phyloP scores from a whole-genome alignment of 2,113 vertebrate genomes.

The Austrofundulus limnaeus region DNA sequence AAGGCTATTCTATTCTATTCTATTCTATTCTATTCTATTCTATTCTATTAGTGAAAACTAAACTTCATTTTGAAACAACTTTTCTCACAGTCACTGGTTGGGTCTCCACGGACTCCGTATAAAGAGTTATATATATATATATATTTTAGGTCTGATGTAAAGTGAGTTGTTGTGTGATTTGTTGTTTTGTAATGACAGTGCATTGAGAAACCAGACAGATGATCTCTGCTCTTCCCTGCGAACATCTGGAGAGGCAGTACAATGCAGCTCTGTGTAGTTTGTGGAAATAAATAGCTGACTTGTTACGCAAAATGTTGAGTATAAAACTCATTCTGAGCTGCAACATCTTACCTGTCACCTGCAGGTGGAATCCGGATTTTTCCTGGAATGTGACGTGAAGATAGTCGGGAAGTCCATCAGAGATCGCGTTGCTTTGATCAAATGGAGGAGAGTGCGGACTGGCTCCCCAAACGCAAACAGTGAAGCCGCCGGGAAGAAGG shows the following conservation, averaged over 20 bases:
- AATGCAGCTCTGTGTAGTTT: background rate
- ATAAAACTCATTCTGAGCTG: conserved; percentile 3
- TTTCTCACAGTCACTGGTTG: too few species aligned
- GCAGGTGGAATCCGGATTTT: conserved; percentile 97
- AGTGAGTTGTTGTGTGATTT: too few species aligned
- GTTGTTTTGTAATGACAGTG: background rate
- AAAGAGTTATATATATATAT: too few species aligned
- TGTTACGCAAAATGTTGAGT: background rate
- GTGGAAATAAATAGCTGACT: background rate
- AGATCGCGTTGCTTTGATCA: conserved; percentile 93
- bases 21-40: too few species aligned
- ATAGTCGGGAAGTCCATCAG: conserved; percentile 95
- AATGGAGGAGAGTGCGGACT: conserved; percentile 89
- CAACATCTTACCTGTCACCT: conserved; percentile 17
- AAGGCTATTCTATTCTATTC: too few species aligned
- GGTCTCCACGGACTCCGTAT: too few species aligned
- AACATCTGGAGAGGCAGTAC: too few species aligned
- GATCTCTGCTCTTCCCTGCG: conserved; percentile 2
- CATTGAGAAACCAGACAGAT: conserved; percentile 15
- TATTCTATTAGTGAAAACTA: too few species aligned
- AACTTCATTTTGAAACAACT: background rate
- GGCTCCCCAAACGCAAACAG: conserved; percentile 72
- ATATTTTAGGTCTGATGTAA: too few species aligned
- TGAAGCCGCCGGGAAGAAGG: conserved; percentile 70
- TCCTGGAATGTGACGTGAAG: conserved; percentile 94